These are phyloP conservation scores for Drosophila ustulata DNA, from an alignment of 2,888 invertebrate species.

Conservation along the genomic window DNA sequence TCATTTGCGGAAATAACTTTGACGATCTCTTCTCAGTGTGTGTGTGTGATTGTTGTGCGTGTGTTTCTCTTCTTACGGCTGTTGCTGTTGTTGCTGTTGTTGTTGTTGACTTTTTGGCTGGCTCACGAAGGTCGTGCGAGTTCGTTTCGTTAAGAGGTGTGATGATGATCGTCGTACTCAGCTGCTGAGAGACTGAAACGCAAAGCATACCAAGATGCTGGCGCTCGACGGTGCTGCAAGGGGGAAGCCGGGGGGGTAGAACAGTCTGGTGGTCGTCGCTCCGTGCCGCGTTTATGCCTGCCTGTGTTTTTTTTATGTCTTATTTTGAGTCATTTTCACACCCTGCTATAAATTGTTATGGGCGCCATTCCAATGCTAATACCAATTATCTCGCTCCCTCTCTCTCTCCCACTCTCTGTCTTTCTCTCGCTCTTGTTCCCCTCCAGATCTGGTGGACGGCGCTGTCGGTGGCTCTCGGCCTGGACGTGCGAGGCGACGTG, in stretches of 20 bases:
- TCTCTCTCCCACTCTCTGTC: background rate
- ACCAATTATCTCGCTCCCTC: slow-evolving; percentile 38
- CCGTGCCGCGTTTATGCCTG: slow-evolving; percentile 1
- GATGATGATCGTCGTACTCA: slow-evolving; percentile 51
- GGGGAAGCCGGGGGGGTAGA: slow-evolving; percentile 4
- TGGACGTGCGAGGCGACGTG: slow-evolving; percentile 94
- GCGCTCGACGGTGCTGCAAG: background rate
- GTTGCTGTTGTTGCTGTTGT: slow-evolving; percentile 24
- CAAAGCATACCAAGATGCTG: slow-evolving; percentile 16
- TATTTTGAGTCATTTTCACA: slow-evolving; percentile 74
- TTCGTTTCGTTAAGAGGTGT: slow-evolving; percentile 78
- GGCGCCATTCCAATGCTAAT: slow-evolving; percentile 46
- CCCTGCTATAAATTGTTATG: slow-evolving; percentile 73
- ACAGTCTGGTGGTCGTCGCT: slow-evolving; percentile 17
- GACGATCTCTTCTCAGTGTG: slow-evolving; percentile 49
- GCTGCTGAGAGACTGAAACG: slow-evolving; percentile 39
- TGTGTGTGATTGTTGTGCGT: slow-evolving; percentile 28
- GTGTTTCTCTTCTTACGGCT: slow-evolving; percentile 48
- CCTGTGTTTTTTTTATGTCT: slow-evolving; percentile 60
- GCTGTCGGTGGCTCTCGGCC: slow-evolving; percentile 93
- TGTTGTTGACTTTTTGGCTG: slow-evolving; percentile 52
- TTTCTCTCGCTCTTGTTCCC: background rate
- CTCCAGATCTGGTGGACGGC: slow-evolving; percentile 95
- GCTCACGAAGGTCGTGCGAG: slow-evolving; percentile 79
- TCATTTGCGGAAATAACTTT: slow-evolving; percentile 82